Conservation (phyloP, 2,888 invertebrate species). For the Hyalella azteca region DNA sequence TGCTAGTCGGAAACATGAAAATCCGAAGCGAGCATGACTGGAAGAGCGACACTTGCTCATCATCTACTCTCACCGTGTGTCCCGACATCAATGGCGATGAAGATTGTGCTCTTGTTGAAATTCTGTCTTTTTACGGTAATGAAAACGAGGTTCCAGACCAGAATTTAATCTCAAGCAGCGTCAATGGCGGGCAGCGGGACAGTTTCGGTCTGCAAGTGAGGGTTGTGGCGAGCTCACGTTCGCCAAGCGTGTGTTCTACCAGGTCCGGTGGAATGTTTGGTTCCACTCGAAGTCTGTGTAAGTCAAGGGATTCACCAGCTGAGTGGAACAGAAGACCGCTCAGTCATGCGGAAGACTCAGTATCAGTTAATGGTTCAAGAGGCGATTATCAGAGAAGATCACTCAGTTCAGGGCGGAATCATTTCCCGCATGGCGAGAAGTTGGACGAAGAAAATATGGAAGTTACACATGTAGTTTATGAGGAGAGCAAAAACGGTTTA, state of each 20-base stretch:
- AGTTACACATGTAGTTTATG: too few species aligned
- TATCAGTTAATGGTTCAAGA: not conserved
- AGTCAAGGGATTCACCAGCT: not conserved
- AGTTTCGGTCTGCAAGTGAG: constrained; percentile 3
- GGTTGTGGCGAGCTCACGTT: not conserved
- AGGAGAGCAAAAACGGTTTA: too few species aligned
- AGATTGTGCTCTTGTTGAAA: constrained; percentile 2
- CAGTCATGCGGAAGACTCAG: not conserved
- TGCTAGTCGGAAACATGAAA: not conserved
- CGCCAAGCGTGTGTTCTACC: constrained; percentile 14
- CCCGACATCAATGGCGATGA: constrained; percentile 14
- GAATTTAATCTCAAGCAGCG: not conserved
- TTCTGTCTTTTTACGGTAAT: not conserved
- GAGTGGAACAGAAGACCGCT: not conserved
- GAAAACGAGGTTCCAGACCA: not conserved
- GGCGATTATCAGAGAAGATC: not conserved
- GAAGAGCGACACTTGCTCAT: not conserved
- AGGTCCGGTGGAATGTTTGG: constrained; percentile 4
- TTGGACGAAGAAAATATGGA: too few species aligned
- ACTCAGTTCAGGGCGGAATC: not conserved
- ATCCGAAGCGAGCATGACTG: not conserved
- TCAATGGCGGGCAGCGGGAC: not conserved
- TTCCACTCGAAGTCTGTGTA: not conserved
- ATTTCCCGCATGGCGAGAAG: too few species aligned
- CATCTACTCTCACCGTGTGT: not conserved